These are phyloP conservation scores for Nesoenas mayeri DNA, from an alignment of 2,113 vertebrate species.

Conservation along the genomic window DNA sequence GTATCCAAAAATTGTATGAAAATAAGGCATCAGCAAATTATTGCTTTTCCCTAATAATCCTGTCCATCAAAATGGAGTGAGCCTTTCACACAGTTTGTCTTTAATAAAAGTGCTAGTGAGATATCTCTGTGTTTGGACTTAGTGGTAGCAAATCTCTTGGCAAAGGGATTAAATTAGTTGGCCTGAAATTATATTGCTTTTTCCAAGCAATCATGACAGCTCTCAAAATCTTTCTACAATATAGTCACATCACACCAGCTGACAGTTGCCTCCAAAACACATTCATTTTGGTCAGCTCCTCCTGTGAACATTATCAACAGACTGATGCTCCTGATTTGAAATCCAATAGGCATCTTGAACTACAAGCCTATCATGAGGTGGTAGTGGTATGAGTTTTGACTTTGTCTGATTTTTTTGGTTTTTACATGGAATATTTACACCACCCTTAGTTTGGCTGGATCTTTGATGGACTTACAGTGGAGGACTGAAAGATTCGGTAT, in stretches of 20 bases:
- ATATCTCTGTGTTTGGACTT: slow-evolving; percentile 40
- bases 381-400: not conserved
- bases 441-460: not conserved
- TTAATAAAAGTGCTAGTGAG: slow-evolving; percentile 55
- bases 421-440: not conserved
- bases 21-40: slow-evolving; percentile 35
- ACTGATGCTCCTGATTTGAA: not conserved
- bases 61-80: slow-evolving; percentile 27
- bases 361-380: not conserved
- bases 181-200: slow-evolving; percentile 66
- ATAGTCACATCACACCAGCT: slow-evolving; percentile 56
- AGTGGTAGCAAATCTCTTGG: slow-evolving; percentile 61
- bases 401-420: not conserved
- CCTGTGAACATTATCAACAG: not conserved
- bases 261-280: slow-evolving; percentile 39
- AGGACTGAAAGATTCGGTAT: not conserved
- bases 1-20: slow-evolving; percentile 17
- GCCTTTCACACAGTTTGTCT: slow-evolving; percentile 26
- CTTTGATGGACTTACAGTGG: not conserved
- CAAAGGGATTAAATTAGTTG: slow-evolving; percentile 66
- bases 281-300: slow-evolving; percentile 38
- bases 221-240: slow-evolving; percentile 60
- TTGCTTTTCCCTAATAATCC: slow-evolving; percentile 50
- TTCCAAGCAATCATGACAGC: slow-evolving; percentile 65
- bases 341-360: not conserved